Base-by-base conservation (phyloP, 53 echinoderm and acorn worm species). In the Zoroaster sp. region DNA sequence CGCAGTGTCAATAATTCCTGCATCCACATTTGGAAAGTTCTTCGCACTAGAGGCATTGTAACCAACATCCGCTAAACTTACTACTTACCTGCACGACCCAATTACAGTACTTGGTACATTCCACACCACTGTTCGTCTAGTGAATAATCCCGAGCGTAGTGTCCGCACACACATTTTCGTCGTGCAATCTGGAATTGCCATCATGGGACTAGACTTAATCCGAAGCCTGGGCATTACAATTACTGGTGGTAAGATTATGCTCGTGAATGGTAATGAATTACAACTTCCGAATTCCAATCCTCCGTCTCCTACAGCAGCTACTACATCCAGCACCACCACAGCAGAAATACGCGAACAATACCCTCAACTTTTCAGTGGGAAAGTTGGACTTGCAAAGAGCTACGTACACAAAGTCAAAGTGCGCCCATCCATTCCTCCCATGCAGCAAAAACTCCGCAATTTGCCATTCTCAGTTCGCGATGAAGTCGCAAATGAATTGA, bases 401-500 rank as follows among this genome's bases (percentile, higher is more conserved):
- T 85, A 68, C 38, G 49, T 14, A 43, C 43, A 85, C 49, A 44
- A 40, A 35, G 72, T 85, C 7, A 85, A 85, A 45, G 33, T 69
- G 2, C 39, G 44, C 5, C 70, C 85, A 67, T 40, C 31, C 9
- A 3, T 85, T 17, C 33, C 45, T 18, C 80, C 80, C 3, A 32
- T 85, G n/a, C 69, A 71, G 32, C 85, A 85, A 54, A 52, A 54
- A 35, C n/a, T 82, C 23, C 40, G 83, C 14, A 65, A 40, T 40
- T 28, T 87, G 14, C 87, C 73, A 51, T 90, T 86, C 54, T n/a
- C 77, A 11, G 87, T 87, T 69, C 53, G 78, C 10, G 71, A 88
- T 44, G 71, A 88, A 17, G 94, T 94, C 0, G 68, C 89, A 1
- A 68, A 32, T 1, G 91, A 94, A 77, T 39, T 91, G 1, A 39